Conservation (phyloP, 2,113 vertebrate species). For the Pica pica region DNA sequence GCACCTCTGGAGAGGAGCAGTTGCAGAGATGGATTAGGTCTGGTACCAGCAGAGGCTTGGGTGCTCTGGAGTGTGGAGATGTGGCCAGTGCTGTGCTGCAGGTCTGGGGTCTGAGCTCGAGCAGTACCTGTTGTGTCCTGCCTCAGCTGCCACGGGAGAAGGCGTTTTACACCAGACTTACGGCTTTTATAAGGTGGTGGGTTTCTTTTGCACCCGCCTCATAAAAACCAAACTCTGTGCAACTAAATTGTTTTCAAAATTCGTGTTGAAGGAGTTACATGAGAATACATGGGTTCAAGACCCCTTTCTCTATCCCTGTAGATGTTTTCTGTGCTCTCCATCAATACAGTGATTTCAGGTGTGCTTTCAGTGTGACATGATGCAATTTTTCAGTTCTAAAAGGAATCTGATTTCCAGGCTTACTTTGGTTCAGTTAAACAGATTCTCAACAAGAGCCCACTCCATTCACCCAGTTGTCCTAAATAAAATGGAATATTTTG, state of each 20-base stretch:
- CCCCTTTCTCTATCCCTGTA: not conserved
- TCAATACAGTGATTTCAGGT: not conserved
- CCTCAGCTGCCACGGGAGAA: not conserved
- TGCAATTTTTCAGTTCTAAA: not conserved
- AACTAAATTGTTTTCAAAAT: not conserved
- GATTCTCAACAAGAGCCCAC: not conserved
- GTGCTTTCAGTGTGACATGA: not conserved
- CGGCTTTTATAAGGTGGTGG: not conserved
- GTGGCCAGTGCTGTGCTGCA: not conserved
- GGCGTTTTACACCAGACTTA: not conserved
- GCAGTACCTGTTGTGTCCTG: accelerated
- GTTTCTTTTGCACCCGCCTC: not conserved
- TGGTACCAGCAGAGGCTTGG: not conserved
- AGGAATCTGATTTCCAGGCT: not conserved
- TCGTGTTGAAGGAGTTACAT: not conserved
- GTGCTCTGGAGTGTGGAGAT: not conserved
- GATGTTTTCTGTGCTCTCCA: not conserved
- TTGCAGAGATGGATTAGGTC: not conserved
- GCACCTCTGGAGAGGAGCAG: not conserved
- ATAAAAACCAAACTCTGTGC: not conserved
- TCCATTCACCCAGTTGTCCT: not conserved
- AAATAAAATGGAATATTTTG: not conserved
- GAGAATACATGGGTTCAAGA: not conserved
- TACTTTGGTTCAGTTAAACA: not conserved
- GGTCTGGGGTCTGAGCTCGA: not conserved